Base-by-base conservation (phyloP, 2,888 invertebrate genomes). In the Eremobia ochroleuca region DNA sequence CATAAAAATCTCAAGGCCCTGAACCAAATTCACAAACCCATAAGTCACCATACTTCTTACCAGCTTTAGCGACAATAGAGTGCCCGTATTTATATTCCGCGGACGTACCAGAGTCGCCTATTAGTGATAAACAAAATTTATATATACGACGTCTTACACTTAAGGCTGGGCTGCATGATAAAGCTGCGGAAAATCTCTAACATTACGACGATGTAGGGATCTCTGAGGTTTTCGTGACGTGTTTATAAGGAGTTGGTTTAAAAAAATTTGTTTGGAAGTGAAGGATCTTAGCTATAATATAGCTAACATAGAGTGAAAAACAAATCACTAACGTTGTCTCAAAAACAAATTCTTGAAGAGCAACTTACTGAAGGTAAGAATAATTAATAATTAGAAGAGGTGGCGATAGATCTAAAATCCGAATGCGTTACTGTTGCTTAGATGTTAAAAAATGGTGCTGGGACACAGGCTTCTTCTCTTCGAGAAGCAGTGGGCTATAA, bases 121-220 rank as follows among this genome's bases (percentile, higher is more conserved):
- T 88, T 88, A 88, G 86, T 79, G 87, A 82, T 88, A 88, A 88
- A 88, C 86, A 86, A 85, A 88, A 87, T 87, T 87, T 88, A 88
- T 86, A 86, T 78, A 82, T 82, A 84, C 83, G 72, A 72, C 69
- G 77, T 73, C 85, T 86, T 74, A 82, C 83, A 79, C 85, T 85
- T 79, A 85, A 79, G 68, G 58, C 76, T 0, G 55, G 74, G 81
- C 37, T 73, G 73, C 68, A 85, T 77, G 82, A 82, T 73, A 77
- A 66, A 85, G 69, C 74, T 43, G 18, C 37, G 70, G 59, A 40
- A 73, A 76, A 84, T 74, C 77, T 81, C 76, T 18, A 49, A 81
- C 62, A 49, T 73, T 82, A 66, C 70, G 40, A 67, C 76, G 52
- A 59, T 46, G 61, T 80, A 40, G 49, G 52, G 73, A 73, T 69